Conservation (phyloP, 2,888 invertebrate species). For the Ramazzottius varieornatus region DNA sequence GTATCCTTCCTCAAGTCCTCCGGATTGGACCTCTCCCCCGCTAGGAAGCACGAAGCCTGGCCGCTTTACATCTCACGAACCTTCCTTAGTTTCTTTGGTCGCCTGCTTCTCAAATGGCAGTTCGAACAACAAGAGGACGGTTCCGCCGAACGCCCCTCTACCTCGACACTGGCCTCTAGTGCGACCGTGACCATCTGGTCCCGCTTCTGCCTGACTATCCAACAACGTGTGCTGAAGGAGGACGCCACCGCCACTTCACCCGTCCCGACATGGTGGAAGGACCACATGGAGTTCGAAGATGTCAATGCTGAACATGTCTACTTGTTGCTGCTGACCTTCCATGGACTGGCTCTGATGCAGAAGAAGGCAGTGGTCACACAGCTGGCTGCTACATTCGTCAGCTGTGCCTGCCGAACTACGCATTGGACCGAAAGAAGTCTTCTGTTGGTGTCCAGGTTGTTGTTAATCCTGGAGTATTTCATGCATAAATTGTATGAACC, state of each 20-base stretch:
- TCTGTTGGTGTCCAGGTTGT: slow-evolving; percentile 14
- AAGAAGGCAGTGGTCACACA: slow-evolving; percentile 55
- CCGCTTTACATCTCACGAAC: neutral
- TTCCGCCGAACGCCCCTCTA: neutral
- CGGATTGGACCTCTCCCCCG: neutral
- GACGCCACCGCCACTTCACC: neutral
- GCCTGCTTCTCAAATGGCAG: neutral
- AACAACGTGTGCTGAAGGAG: neutral
- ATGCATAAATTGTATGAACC: slow-evolving; percentile 21
- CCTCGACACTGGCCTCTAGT: neutral
- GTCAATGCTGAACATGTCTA: slow-evolving; percentile 87
- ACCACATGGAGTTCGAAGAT: slow-evolving; percentile 28
- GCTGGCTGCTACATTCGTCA: neutral
- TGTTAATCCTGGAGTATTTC: slow-evolving; percentile 20
- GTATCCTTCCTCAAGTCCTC: neutral
- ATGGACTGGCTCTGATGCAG: slow-evolving; percentile 77
- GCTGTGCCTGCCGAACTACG: neutral
- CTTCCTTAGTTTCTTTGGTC: neutral
- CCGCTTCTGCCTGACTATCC: neutral
- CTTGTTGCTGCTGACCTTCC: slow-evolving; percentile 67
- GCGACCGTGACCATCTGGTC: neutral
- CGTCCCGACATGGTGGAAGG: neutral
- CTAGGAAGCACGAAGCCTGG: neutral
- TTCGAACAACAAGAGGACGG: neutral
- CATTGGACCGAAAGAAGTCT: neutral